Evolutionary conservation across 2,113 vertebrate species (phyloP).

Genomic region (Poicephalus meyeri): DNA sequence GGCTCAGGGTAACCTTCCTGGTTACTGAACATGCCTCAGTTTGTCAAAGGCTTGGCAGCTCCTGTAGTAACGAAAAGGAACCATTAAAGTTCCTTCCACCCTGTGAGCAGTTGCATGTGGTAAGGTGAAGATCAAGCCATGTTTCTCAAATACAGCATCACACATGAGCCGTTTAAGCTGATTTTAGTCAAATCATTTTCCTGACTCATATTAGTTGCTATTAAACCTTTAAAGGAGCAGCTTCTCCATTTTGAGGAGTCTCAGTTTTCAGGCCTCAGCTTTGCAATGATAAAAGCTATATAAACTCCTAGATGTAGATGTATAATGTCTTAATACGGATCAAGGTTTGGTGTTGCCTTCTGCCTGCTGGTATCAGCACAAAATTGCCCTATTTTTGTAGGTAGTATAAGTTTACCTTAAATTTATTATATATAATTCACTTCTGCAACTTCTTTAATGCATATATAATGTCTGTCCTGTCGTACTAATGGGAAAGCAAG

Average conservation of each 20-base stretch:
- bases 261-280: background rate
- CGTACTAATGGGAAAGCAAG: background rate
- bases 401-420: background rate
- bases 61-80: background rate
- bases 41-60: background rate
- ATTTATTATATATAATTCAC: fast-evolving
- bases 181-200: background rate
- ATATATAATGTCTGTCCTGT: background rate
- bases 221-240: background rate
- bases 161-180: background rate
- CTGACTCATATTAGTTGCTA: background rate
- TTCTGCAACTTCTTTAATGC: background rate
- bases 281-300: background rate
- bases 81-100: background rate
- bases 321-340: background rate
- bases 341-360: background rate
- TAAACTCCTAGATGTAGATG: background rate
- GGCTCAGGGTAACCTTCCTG: slow-evolving; percentile 63
- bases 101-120: background rate
- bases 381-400: background rate
- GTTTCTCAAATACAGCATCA: background rate
- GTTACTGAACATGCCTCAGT: background rate
- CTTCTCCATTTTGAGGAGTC: background rate
- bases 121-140: background rate
- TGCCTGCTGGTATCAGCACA: background rate